phyloP scores from a whole-genome alignment of 2,797 vertebrate species.

The Setipinna tenuifilis region DNA sequence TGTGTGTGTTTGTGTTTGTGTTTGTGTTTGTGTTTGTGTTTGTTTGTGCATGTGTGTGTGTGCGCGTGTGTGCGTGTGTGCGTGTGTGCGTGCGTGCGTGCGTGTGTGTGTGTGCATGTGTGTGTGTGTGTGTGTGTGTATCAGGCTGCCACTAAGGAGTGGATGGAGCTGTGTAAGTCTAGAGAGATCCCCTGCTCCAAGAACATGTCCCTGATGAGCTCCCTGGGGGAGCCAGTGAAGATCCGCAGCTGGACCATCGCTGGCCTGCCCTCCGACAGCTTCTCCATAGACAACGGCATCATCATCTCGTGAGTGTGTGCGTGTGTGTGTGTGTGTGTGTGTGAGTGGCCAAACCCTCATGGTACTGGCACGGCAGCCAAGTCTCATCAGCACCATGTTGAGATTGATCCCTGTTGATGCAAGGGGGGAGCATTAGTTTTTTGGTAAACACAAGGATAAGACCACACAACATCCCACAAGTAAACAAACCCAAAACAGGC shows the following conservation, averaged over 20 bases:
- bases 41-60: neutral
- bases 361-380: neutral
- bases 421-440: neutral
- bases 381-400: neutral
- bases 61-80: neutral
- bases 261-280: constrained; percentile 87
- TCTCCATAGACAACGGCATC: constrained; percentile 90
- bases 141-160: constrained; percentile 84
- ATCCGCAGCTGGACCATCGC: constrained; percentile 89
- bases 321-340: too few relatives aligned
- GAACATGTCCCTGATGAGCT: constrained; percentile 81
- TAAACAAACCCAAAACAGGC: neutral
- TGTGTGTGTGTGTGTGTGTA: constrained; percentile 36
- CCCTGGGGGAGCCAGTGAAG: constrained; percentile 85
- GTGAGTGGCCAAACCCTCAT: too few relatives aligned
- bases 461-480: neutral
- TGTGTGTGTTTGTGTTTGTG: constrained; percentile 10
- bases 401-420: neutral
- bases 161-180: constrained; percentile 78
- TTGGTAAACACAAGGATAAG: neutral
- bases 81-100: neutral
- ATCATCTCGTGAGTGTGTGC: constrained; percentile 83
- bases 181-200: constrained; percentile 83
- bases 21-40: neutral
- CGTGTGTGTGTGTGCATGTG: constrained; percentile 21